Evolutionary conservation across 2,888 invertebrate species (phyloP), one percentile per base, ranked within the genome.

Genomic region (Lycocerus yunnanus): DNA sequence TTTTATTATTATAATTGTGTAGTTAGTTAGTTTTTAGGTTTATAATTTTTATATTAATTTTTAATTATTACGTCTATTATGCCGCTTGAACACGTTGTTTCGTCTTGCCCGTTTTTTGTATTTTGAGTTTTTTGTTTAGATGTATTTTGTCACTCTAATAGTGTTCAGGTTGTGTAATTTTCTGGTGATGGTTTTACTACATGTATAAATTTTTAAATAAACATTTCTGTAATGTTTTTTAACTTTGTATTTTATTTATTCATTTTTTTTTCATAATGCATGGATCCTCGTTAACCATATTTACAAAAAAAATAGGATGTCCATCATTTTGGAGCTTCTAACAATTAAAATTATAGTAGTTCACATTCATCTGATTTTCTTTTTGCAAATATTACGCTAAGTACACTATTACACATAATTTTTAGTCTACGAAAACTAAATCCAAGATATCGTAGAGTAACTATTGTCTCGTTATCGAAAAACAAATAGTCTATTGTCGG

Each of bases 221-320:
- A 86, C 85, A 85, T 85, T 85, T 84, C 84, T 84, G 84, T 83
- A 82, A 85, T 84, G 85, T 85, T 85, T 86, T 84, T 82, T 83
- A 84, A 84, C 83, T 83, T 82, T 83, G 83, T 84, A 83, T 85
- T 85, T 84, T 84, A 83, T 85, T 82, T 78, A 80, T 72, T 71
- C 68, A 82, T 82, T 82, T 43, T 43, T n/a, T 43, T 43, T 43
- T 43, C n/a, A 43, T 43, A 43, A 43, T 75, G 85, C 85, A 85
- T 85, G 85, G 43, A 83, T 83, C 84, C 82, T 68, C 65, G 71
- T 71, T 65, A 68, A 67, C 67, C 60, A 68, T 43, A 18, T 18
- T 63, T 2, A 15, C 13, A 18, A 18, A 18, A n/a, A n/a, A 13
- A 63, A 63, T 13, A 16, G 61, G 20, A 20, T 63, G 61, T 20